A percentile compares a stretch with the other conserved stretches of the same genome.
These are phyloP conservation scores for Acanthopleura granulata DNA, from an alignment of 2,888 invertebrate species.

Conservation along the genomic window DNA sequence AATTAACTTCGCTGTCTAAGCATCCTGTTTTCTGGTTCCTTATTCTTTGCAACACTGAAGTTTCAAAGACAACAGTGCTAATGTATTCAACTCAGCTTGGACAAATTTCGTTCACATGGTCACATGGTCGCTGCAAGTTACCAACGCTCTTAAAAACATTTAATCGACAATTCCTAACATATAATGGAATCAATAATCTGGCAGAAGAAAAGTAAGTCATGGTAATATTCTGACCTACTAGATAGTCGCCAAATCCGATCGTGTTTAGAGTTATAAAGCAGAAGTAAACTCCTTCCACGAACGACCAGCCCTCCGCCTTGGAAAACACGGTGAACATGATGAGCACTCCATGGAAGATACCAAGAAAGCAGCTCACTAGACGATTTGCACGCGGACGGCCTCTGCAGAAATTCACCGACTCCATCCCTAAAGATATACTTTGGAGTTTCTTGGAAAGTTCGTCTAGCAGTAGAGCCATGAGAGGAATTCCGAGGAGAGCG, in stretches of 20 bases:
- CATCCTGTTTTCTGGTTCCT: too few species aligned
- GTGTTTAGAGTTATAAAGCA: slow-evolving; percentile 58
- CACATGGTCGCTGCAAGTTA: too few species aligned
- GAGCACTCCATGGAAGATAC: slow-evolving; percentile 45
- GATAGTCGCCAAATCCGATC: slow-evolving; percentile 58
- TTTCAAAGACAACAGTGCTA: too few species aligned
- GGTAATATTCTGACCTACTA: slow-evolving; percentile 47
- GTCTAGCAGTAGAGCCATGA: slow-evolving; percentile 53
- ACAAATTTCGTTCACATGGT: too few species aligned
- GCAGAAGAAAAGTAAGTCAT: too few species aligned
- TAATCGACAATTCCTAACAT: too few species aligned
- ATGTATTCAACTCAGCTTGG: too few species aligned
- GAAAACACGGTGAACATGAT: slow-evolving; percentile 50
- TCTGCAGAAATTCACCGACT: slow-evolving; percentile 50
- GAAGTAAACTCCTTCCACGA: slow-evolving; percentile 57
- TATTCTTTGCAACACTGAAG: too few species aligned
- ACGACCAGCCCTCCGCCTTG: slow-evolving; percentile 54
- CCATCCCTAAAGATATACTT: slow-evolving; percentile 41
- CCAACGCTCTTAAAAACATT: too few species aligned
- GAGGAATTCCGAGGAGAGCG: slow-evolving; percentile 59
- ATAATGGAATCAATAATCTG: too few species aligned
- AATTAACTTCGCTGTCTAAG: too few species aligned
- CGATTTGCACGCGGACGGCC: slow-evolving; percentile 50
- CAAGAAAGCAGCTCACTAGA: slow-evolving; percentile 49
- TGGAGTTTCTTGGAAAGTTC: slow-evolving; percentile 53